A percentile compares a stretch with the other conserved stretches of the same genome.
Evolutionary conservation across 2,113 vertebrate genomes (phyloP).

Genomic region (Dryoscopus gambensis): DNA sequence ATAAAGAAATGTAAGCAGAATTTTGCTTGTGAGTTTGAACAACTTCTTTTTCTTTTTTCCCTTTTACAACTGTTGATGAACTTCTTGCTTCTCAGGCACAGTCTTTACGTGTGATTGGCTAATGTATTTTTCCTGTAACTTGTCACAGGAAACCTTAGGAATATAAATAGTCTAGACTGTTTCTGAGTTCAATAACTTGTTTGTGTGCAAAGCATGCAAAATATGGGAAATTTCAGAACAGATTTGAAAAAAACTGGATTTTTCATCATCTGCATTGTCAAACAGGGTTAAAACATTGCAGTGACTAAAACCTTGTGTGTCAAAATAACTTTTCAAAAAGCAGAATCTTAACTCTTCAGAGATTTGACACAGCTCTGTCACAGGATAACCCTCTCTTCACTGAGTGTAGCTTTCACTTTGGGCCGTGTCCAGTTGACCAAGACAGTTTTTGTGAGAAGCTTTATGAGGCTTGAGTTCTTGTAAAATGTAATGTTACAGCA

Average conservation of each 20-base stretch:
- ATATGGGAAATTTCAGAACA: not conserved
- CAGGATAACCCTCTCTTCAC: not conserved
- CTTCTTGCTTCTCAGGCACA: not conserved
- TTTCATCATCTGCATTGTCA: not conserved
- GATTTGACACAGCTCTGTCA: not conserved
- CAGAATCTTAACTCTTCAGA: not conserved
- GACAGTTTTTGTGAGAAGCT: not conserved
- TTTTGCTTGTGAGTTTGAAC: not conserved
- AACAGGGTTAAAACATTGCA: not conserved
- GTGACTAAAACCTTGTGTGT: not conserved
- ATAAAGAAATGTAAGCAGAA: not conserved
- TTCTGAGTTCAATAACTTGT: not conserved
- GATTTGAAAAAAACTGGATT: not conserved
- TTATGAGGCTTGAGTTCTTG: not conserved
- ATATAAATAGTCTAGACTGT: not conserved
- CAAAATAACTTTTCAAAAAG: not conserved
- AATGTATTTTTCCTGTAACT: not conserved
- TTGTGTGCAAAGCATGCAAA: not conserved
- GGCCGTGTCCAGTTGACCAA: not conserved
- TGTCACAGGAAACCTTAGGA: not conserved
- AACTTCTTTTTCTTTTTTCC: not conserved
- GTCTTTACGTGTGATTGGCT: not conserved
- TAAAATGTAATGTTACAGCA: not conserved
- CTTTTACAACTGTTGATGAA: not conserved
- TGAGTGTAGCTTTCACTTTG: not conserved